Evolutionary conservation across 53 echinoderm and acorn worm genomes (phyloP), one percentile per base, ranked within the genome.

Genomic region (Henricia sp.): DNA sequence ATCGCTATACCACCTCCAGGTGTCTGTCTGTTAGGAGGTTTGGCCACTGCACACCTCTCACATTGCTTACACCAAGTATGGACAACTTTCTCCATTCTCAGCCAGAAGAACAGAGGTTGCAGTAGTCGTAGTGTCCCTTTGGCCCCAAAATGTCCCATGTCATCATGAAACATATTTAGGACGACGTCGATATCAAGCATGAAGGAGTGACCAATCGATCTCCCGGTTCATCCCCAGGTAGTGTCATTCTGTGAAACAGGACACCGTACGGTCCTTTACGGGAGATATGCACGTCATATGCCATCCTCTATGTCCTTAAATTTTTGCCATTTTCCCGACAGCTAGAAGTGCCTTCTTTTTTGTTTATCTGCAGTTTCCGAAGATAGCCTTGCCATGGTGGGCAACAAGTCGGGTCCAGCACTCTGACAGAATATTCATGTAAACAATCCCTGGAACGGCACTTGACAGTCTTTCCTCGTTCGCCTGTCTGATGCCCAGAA

Each of bases 121-220:
- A 83, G 3, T 25, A 24, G 21, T 19, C 34, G n/a, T 13, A 67
- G 35, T 1, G 70, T 68, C 29, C 84, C n/a, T 55, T 83, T 70
- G 1, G 37, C 32, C 3, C 84, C 84, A 51, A 83, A 83, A 37
- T 83, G 84, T 35, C 84, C 70, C 12, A 40, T 26, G 12, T 54
- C 20, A n/a, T 54, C 54, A 54, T 54, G 54, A 21, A 54, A 54
- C 13, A 16, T 19, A 3, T 54, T 9, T 21, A 54, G 37, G 67
- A 67, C 67, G 10, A 14, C 13, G 0, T 67, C 67, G 1, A n/a
- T n/a, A n/a, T 2, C 23, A 67, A 10, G n/a, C 16, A 19, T 2
- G 38, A 2, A 2, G 67, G 67, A 6, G 11, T 11, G 9, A 39
- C 40, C 67, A 67, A 20, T 39, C 39, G 20, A 21, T 72, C 72